Percentiles rank a stretch among this genome's conserved stretches.
Conservation (phyloP, 2,113 vertebrate genomes). For the Mionectes macconnelli region DNA sequence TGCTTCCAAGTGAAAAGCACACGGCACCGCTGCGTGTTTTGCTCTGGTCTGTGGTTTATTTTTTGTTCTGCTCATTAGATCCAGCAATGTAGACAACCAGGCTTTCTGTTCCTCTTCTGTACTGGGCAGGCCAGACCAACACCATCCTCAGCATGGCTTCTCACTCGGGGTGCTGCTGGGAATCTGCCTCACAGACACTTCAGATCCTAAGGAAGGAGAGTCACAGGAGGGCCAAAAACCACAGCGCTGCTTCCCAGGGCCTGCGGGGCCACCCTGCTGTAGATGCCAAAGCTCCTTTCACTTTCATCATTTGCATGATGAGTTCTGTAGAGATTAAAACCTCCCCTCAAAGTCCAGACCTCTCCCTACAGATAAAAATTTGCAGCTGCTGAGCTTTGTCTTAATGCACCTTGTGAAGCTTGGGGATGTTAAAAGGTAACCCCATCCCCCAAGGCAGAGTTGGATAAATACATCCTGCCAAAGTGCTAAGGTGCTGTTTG, state of each 20-base stretch:
- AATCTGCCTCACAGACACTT: neutral
- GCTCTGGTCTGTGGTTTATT: neutral
- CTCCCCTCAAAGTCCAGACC: neutral
- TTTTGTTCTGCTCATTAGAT: conserved; percentile 21
- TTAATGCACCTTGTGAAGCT: neutral
- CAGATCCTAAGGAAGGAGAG: neutral
- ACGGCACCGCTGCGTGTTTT: neutral
- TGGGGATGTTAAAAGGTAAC: neutral
- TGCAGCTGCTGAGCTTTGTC: neutral
- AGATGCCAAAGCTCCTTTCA: neutral
- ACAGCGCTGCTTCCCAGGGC: neutral
- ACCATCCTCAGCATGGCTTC: neutral
- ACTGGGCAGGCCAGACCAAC: conserved; percentile 31
- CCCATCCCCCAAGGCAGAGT: neutral
- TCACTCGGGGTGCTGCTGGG: neutral
- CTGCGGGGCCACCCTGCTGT: neutral
- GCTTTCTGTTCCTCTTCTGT: conserved; percentile 32
- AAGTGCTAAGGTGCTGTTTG: neutral
- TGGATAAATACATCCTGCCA: neutral
- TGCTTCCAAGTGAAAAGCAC: neutral
- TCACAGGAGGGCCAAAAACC: neutral
- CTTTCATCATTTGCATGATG: neutral
- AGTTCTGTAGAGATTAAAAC: neutral
- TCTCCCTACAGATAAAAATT: neutral
- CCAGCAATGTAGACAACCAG: neutral